Evolutionary conservation across 2,888 invertebrate genomes (phyloP), one percentile per base, ranked within the genome.

Genomic region (Andrena marginata): DNA sequence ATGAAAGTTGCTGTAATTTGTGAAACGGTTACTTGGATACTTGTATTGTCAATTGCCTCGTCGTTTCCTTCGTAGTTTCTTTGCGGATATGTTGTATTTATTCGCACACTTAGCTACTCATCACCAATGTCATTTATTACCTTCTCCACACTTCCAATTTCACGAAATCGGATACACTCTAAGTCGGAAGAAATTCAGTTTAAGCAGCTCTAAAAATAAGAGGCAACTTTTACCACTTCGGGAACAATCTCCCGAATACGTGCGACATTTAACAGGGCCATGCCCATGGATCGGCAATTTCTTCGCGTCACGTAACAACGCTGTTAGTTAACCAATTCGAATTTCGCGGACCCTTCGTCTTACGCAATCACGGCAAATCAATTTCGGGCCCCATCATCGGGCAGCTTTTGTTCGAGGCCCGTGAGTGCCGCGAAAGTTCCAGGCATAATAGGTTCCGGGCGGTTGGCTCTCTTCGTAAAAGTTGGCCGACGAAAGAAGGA

Each of bases 361-460:
- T 79, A 56, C 64, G 29, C 35, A 79, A 77, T 33, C 26, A 1
- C 8, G 23, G 31, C 16, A 49, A 64, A n/a, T 48, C 65, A 73
- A 81, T 81, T 67, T 81, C 20, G 65, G 42, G 16, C 4, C 16
- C 56, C 20, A 35, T 16, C 33, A 56, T 42, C 23, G n/a, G 60
- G 60, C 69, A 59, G 42, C 70, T 73, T 70, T 80, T 73, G 23
- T 67, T 33, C 56, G 68, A 10, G 2, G 56, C 10, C n/a, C 20
- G 42, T 1, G 62, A 73, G 42, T n/a, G 48, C 56, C 56, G 75
- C 62, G 80, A 86, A 81, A 85, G 73, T 79, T 29, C 49, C 8
- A 67, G 75, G 3, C 23, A 82, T 82, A 84, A 79, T 76, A 54
- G 42, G 26, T 65, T 60, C 62, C 49, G 29, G 63, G 49, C 70